phyloP scores from a whole-genome alignment of 2,113 vertebrate genomes.

The Marcusenius ussheri region DNA sequence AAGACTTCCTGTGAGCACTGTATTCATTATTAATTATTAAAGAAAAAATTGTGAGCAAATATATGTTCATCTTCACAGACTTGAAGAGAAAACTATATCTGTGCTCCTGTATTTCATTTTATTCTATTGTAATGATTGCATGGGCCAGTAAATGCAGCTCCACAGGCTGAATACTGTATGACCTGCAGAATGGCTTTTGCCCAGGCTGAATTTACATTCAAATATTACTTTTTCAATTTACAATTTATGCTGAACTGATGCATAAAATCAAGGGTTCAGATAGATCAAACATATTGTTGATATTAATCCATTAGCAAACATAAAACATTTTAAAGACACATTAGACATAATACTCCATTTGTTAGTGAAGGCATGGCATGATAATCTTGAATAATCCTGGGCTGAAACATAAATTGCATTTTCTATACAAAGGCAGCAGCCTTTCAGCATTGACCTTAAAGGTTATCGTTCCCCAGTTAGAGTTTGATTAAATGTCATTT shows the following conservation, averaged over 20 bases:
- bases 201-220: not conserved
- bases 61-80: not conserved
- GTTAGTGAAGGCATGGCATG: not conserved
- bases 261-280: not conserved
- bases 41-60: not conserved
- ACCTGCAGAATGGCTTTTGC: not conserved
- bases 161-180: not conserved
- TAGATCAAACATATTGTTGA: not conserved
- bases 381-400: not conserved
- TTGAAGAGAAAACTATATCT: not conserved
- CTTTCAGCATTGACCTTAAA: not conserved
- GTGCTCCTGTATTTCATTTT: not conserved
- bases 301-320: not conserved
- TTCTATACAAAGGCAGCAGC: not conserved
- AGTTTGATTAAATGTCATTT: not conserved
- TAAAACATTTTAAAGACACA: not conserved
- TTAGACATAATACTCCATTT: not conserved
- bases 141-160: not conserved
- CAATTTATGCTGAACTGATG: not conserved
- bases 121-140: not conserved
- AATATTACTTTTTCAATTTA: not conserved
- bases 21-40: not conserved
- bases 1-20: not conserved
- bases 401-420: not conserved
- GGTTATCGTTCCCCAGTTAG: not conserved